Evolutionary conservation across 2,888 invertebrate genomes (phyloP).

Genomic region (Drosophila subsilvestris): DNA sequence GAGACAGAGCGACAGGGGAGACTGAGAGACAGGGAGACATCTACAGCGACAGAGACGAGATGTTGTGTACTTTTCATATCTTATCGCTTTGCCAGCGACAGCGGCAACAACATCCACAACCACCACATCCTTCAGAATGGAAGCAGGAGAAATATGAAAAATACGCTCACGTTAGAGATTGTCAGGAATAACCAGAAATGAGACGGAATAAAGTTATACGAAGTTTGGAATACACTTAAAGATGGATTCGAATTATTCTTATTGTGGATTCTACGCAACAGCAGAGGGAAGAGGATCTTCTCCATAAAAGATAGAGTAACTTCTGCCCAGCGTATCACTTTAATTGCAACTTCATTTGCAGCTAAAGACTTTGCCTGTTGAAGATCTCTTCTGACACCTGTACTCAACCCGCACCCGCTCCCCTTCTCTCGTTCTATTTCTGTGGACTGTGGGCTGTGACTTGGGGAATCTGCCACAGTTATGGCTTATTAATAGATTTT

Average conservation of each 20-base stretch:
- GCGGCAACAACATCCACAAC: conserved; percentile 30
- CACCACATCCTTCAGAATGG: not conserved
- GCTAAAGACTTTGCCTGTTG: not conserved
- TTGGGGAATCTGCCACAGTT: not conserved
- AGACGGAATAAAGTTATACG: not conserved
- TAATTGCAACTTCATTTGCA: not conserved
- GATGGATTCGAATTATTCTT: not conserved
- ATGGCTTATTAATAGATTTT: conserved; percentile 12
- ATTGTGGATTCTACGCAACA: no score
- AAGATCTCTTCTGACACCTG: not conserved
- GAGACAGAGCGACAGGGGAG: no score
- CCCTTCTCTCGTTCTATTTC: no score
- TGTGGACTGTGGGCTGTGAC: not conserved
- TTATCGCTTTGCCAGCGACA: conserved; percentile 43
- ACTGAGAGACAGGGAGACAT: conserved; percentile 7
- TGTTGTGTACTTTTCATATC: conserved; percentile 45
- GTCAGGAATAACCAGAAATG: conserved; percentile 9
- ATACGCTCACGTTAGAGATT: conserved; percentile 57
- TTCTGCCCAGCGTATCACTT: not conserved
- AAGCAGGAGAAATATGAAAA: conserved; percentile 62
- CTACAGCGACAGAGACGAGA: conserved; percentile 24
- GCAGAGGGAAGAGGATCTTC: no score
- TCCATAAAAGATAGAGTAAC: not conserved
- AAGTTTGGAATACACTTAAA: not conserved
- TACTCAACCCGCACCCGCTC: not conserved